Evolutionary conservation across 2,113 vertebrate genomes (phyloP).

Genomic region (Mola mola): DNA sequence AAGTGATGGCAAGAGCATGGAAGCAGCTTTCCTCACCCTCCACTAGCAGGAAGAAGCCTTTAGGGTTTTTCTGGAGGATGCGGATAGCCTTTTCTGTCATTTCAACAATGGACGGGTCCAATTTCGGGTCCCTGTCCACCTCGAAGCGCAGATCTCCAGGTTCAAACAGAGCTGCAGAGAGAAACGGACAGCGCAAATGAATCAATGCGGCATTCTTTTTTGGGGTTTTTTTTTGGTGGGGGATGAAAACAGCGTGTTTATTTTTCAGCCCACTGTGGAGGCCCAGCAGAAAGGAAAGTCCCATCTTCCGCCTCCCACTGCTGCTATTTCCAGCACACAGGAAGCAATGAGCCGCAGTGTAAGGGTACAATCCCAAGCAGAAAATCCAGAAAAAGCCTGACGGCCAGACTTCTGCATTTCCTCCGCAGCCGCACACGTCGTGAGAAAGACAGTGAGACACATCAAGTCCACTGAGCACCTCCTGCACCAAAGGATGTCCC

Average conservation of each 20-base stretch:
- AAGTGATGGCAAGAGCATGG: slow-evolving; percentile 3
- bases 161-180: slow-evolving; percentile 79
- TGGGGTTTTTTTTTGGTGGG: not conserved
- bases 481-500: no score
- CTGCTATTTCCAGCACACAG: slow-evolving; percentile 29
- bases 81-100: slow-evolving; percentile 81
- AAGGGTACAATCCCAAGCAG: not conserved
- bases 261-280: slow-evolving; percentile 22
- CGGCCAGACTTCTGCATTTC: slow-evolving; percentile 19
- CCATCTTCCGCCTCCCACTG: slow-evolving; percentile 17
- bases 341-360: slow-evolving; percentile 7
- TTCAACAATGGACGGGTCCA: slow-evolving; percentile 79
- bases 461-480: no score
- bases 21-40: slow-evolving; percentile 63
- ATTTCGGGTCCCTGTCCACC: slow-evolving; percentile 68
- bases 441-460: no score
- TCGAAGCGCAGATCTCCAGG: slow-evolving; percentile 80
- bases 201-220: not conserved
- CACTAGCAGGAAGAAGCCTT: slow-evolving; percentile 80
- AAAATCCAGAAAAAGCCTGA: slow-evolving; percentile 18
- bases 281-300: slow-evolving; percentile 11
- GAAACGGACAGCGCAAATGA: not conserved
- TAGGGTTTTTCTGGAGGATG: slow-evolving; percentile 82
- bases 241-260: no score
- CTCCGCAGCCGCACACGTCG: not conserved